phyloP scores from a whole-genome alignment of 2,797 vertebrate species.

The Rhynchonycteris naso region DNA sequence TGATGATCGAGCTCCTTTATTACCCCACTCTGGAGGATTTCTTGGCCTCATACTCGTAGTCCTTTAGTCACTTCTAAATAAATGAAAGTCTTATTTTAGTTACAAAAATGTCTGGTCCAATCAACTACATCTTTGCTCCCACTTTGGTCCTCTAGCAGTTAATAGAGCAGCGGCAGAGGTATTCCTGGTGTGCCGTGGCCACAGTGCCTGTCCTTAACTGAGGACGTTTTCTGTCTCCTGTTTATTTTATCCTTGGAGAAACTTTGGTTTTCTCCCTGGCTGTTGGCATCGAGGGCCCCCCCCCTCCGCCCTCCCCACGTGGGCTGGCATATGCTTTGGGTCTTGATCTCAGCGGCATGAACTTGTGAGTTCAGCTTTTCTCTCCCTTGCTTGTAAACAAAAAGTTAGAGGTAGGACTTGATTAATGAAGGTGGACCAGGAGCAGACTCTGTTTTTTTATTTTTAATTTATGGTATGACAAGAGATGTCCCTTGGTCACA shows the following conservation, averaged over 20 bases:
- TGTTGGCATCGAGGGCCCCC: slow-evolving; percentile 43
- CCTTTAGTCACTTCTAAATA: slow-evolving; percentile 19
- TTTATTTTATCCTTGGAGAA: slow-evolving; percentile 45
- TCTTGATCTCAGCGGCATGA: slow-evolving; percentile 71
- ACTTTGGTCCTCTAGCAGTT: background rate
- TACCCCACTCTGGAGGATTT: background rate
- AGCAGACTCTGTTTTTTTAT: background rate
- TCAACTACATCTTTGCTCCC: background rate
- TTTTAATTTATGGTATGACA: background rate
- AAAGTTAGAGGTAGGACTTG: slow-evolving; percentile 67
- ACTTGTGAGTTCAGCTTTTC: slow-evolving; percentile 73
- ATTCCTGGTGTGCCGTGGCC: background rate
- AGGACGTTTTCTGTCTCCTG: background rate
- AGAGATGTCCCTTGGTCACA: background rate
- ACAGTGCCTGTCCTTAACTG: background rate
- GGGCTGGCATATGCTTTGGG: slow-evolving; percentile 65
- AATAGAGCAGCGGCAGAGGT: background rate
- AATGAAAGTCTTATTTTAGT: slow-evolving; percentile 28
- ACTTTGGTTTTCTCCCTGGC: slow-evolving; percentile 36
- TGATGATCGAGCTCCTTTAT: background rate
- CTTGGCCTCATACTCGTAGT: background rate
- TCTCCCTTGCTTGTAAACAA: slow-evolving; percentile 55
- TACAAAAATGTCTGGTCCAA: background rate
- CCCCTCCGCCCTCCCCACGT: slow-evolving; percentile 42
- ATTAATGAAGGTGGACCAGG: slow-evolving; percentile 69